phyloP scores from a whole-genome alignment of 2,113 vertebrate genomes.

The Crotalus horridus region DNA sequence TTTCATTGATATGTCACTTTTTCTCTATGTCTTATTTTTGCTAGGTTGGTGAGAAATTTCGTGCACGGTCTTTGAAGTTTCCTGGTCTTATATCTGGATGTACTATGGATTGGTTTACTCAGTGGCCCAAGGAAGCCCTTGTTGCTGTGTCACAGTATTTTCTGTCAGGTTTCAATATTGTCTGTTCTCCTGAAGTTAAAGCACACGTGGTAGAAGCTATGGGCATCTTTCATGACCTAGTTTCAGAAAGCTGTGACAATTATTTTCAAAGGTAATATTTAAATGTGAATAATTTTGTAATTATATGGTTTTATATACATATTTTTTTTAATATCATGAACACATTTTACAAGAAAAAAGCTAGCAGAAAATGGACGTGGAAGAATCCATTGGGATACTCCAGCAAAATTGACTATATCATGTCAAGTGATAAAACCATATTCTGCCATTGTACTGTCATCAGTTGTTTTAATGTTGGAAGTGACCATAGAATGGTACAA shows the following conservation, averaged over 20 bases:
- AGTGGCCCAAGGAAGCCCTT: slow-evolving; percentile 75
- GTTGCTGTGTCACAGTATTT: slow-evolving; percentile 73
- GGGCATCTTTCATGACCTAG: slow-evolving; percentile 74
- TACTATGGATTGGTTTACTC: slow-evolving; percentile 80
- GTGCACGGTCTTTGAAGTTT: slow-evolving; percentile 74
- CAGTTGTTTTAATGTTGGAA: too few relatives aligned
- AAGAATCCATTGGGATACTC: too few relatives aligned
- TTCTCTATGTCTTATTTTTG: not conserved
- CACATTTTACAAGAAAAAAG: too few relatives aligned
- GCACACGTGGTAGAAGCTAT: slow-evolving; percentile 70
- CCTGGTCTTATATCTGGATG: slow-evolving; percentile 78
- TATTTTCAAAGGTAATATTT: slow-evolving; percentile 75
- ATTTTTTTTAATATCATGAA: rapidly evolving
- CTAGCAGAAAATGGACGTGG: too few relatives aligned
- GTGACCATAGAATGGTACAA: too few relatives aligned
- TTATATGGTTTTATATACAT: not conserved
- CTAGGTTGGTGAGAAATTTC: slow-evolving; percentile 78
- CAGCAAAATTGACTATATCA: too few relatives aligned
- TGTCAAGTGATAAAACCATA: too few relatives aligned
- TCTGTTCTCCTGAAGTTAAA: slow-evolving; percentile 70
- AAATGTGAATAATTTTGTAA: not conserved
- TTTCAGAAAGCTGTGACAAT: slow-evolving; percentile 73
- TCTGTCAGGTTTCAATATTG: slow-evolving; percentile 68
- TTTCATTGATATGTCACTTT: not conserved
- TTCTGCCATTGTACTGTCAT: too few relatives aligned